Percentiles rank a stretch among this genome's conserved stretches.
Conservation (phyloP, 1,140 invertebrate species). For the Bemisia tabaci region DNA sequence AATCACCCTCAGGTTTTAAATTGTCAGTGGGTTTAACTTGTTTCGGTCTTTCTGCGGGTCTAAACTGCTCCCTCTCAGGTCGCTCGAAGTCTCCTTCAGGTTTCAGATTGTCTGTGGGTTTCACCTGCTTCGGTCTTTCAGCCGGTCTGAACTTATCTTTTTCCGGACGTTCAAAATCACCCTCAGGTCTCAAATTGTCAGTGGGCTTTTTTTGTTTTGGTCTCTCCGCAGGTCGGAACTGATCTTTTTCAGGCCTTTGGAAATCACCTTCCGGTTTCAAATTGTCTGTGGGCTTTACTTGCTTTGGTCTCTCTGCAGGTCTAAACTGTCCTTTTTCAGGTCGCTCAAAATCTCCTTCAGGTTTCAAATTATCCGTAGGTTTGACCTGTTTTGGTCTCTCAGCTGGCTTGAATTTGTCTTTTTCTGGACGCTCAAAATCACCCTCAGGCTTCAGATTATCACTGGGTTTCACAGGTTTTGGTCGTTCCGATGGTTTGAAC, state of each 20-base stretch:
- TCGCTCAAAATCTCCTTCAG: slow-evolving; percentile 43
- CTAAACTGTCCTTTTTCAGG: slow-evolving; percentile 25
- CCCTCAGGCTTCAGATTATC: slow-evolving; percentile 42
- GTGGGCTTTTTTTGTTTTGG: slow-evolving; percentile 24
- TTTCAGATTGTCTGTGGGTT: slow-evolving; percentile 42
- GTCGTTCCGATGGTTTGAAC: slow-evolving; percentile 32
- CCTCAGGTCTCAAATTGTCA: slow-evolving; percentile 37
- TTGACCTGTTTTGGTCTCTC: slow-evolving; percentile 3
- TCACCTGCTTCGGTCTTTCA: slow-evolving; percentile 39
- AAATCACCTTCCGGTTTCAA: slow-evolving; percentile 47
- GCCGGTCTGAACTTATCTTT: slow-evolving; percentile 20
- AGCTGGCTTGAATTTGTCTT: slow-evolving; percentile 1
- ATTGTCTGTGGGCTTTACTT: slow-evolving; percentile 38
- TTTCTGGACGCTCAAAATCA: slow-evolving; percentile 14
- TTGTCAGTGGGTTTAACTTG: slow-evolving; percentile 34
- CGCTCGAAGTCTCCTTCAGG: slow-evolving; percentile 45
- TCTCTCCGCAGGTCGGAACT: slow-evolving; percentile 25
- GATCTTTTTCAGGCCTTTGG: slow-evolving; percentile 25
- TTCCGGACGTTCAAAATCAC: slow-evolving; percentile 24
- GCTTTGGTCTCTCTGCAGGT: slow-evolving; percentile 29
- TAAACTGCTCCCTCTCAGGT: slow-evolving; percentile 25
- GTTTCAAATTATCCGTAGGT: slow-evolving; percentile 16
- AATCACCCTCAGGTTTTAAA: slow-evolving; percentile 45
- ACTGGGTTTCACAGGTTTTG: slow-evolving; percentile 31
- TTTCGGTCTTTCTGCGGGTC: slow-evolving; percentile 35